These are phyloP conservation scores for Philotrypesis tridentata DNA, from an alignment of 1,140 invertebrate genomes.

Conservation along the genomic window DNA sequence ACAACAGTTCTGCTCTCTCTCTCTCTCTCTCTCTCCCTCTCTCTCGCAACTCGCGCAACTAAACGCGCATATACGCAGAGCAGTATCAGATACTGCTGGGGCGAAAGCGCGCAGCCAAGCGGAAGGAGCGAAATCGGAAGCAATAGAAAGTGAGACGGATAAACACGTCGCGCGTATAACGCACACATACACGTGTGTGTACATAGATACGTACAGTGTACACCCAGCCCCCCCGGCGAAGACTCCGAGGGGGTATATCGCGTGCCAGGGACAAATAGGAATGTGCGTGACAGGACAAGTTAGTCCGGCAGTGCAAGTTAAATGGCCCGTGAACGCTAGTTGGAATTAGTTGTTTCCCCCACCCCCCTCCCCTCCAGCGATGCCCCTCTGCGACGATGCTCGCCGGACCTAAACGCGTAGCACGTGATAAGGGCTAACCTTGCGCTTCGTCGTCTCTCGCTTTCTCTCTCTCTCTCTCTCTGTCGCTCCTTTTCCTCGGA, in stretches of 20 bases:
- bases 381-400: too few species aligned
- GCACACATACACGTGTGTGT: background rate
- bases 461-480: slow-evolving; percentile 32
- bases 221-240: too few species aligned
- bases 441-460: too few species aligned
- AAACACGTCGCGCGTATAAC: background rate
- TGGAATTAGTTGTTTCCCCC: slow-evolving; percentile 71
- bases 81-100: background rate
- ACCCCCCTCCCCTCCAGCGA: slow-evolving; percentile 34
- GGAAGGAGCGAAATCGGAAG: background rate
- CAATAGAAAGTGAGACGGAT: background rate
- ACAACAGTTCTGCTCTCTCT: background rate
- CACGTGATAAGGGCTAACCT: background rate
- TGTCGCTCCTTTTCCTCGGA: background rate
- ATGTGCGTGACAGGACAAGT: slow-evolving; percentile 68
- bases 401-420: slow-evolving; percentile 53
- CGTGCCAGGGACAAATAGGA: slow-evolving; percentile 64
- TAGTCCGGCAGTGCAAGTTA: slow-evolving; percentile 63
- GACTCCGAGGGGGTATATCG: background rate
- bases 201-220: background rate
- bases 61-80: background rate
- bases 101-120: background rate
- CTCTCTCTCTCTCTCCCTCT: too few species aligned
- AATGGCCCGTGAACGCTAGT: slow-evolving; percentile 70
- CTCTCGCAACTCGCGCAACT: too few species aligned